Percentiles rank a stretch among this genome's conserved stretches.
Conservation (phyloP, 2,113 vertebrate species). For the Eurypyga helias region DNA sequence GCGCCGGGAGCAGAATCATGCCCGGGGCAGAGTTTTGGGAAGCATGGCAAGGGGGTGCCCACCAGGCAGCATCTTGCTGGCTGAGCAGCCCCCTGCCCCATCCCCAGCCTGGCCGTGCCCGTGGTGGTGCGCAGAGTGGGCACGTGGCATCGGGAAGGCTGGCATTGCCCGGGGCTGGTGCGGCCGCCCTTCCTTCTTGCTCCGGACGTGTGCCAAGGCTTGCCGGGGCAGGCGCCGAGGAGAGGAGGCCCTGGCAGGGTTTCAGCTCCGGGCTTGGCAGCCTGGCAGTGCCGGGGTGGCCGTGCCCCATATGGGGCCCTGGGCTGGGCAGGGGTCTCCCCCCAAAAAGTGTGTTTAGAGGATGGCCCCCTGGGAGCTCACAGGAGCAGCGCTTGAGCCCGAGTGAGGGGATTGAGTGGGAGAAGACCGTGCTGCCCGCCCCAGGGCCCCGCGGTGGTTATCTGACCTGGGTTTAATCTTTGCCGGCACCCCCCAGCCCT, state of each 20-base stretch:
- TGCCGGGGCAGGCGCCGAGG: neutral
- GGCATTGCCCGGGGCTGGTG: neutral
- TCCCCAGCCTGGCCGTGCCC: neutral
- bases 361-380: neutral
- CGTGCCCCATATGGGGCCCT: rapidly evolving
- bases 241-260: conserved; percentile 31
- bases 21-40: neutral
- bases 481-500: neutral
- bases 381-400: rapidly evolving
- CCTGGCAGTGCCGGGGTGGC: neutral
- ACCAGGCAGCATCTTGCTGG: neutral
- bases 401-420: rapidly evolving
- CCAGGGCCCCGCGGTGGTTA: neutral
- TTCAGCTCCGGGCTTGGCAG: neutral
- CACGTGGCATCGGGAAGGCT: neutral
- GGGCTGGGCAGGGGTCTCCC: neutral
- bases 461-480: conserved; percentile 27
- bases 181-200: neutral
- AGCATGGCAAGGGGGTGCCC: rapidly evolving
- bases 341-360: neutral
- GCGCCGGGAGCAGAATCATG: neutral
- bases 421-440: neutral
- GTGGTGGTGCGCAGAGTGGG: neutral
- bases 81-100: rapidly evolving
- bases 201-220: conserved; percentile 29